Conservation (phyloP, 2,888 invertebrate species). For the Melanchra persicariae region DNA sequence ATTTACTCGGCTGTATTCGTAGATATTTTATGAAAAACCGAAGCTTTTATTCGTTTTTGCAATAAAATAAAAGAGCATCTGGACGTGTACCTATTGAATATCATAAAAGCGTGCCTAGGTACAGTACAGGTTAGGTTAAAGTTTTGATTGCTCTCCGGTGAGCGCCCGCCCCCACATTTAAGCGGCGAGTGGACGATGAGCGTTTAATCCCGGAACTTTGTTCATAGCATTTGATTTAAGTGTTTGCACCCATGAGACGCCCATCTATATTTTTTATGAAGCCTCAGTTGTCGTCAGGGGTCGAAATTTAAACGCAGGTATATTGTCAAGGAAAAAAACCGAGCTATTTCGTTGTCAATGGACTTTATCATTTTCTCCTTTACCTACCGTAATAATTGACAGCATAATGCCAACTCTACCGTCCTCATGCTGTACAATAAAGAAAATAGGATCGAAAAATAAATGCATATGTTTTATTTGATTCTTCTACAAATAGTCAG, state of each 20-base stretch:
- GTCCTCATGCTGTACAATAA: slow-evolving; percentile 24
- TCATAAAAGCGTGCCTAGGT: slow-evolving; percentile 41
- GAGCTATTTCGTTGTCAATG: slow-evolving; percentile 33
- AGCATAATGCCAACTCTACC: slow-evolving; percentile 21
- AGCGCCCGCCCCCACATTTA: slow-evolving; percentile 36
- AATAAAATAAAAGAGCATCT: slow-evolving; percentile 15
- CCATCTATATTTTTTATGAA: slow-evolving; percentile 49
- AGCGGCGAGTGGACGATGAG: slow-evolving; percentile 62
- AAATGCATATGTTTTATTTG: background rate
- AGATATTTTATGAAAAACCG: slow-evolving; percentile 9
- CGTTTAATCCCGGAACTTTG: slow-evolving; percentile 75
- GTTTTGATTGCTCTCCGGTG: slow-evolving; percentile 74
- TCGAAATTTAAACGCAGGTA: slow-evolving; percentile 13
- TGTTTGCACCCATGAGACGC: slow-evolving; percentile 51
- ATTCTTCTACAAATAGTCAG: background rate
- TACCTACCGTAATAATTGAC: slow-evolving; percentile 25
- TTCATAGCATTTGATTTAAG: slow-evolving; percentile 64
- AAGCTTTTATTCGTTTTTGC: background rate
- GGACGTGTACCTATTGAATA: slow-evolving; percentile 12
- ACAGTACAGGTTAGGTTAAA: slow-evolving; percentile 64
- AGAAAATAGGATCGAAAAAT: background rate
- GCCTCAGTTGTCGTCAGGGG: slow-evolving; percentile 1
- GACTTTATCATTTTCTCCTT: slow-evolving; percentile 27
- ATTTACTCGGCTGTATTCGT: slow-evolving; percentile 24
- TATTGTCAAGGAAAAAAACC: slow-evolving; percentile 12